Evolutionary conservation across 2,888 invertebrate species (phyloP).

Genomic region (Harpagoxenus sublaevis): DNA sequence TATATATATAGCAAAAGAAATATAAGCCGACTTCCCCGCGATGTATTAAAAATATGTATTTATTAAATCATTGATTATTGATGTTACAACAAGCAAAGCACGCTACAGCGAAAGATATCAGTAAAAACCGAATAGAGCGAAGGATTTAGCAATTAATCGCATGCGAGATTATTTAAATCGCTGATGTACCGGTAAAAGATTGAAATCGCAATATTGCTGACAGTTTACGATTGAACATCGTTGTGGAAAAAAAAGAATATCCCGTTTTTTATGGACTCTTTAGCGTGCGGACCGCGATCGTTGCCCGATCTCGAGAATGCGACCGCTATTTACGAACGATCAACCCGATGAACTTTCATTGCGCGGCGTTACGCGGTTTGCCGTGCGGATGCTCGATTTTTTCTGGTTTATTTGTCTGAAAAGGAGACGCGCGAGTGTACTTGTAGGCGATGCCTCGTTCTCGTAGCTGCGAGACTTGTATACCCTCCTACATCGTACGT

Average conservation of each 20-base stretch:
- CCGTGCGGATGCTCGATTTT: slow-evolving; percentile 59
- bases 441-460: slow-evolving; percentile 50
- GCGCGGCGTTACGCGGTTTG: slow-evolving; percentile 74
- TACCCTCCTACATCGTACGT: neutral
- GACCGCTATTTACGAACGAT: slow-evolving; percentile 54
- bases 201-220: neutral
- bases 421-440: slow-evolving; percentile 38
- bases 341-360: slow-evolving; percentile 69
- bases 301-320: slow-evolving; percentile 52
- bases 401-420: slow-evolving; percentile 37
- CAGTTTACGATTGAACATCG: neutral
- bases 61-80: neutral
- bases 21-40: neutral
- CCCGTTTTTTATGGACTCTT: neutral
- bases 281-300: slow-evolving; percentile 7
- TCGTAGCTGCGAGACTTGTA: slow-evolving; percentile 45
- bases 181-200: neutral
- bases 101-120: neutral
- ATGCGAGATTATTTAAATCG: neutral
- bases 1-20: neutral
- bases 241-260: neutral
- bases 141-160: neutral
- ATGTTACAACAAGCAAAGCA: neutral
- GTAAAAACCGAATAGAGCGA: neutral
- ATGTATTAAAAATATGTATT: slow-evolving; percentile 23